Percentiles rank a stretch among this genome's conserved stretches.
phyloP scores from a whole-genome alignment of 35 echinoderm and acorn worm species.

The Ptychodera flava region DNA sequence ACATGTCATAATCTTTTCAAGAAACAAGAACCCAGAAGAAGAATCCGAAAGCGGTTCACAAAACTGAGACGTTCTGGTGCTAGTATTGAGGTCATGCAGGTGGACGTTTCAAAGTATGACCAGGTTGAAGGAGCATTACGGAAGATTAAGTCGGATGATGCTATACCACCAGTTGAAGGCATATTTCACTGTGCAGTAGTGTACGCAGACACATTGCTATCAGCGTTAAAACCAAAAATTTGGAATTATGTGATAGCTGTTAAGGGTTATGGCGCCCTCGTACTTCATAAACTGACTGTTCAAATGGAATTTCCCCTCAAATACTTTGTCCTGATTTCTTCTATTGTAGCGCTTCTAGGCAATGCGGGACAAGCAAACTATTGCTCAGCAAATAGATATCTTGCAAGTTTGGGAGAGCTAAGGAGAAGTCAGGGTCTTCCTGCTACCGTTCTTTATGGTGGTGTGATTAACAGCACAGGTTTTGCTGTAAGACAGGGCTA shows the following conservation, averaged over 20 bases:
- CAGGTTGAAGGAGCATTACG: conserved; percentile 8
- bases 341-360: conserved; percentile 37
- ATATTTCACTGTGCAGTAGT: conserved; percentile 70
- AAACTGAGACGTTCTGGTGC: background rate
- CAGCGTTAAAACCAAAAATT: background rate
- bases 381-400: conserved; percentile 57
- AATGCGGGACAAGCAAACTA: conserved; percentile 66
- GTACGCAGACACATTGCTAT: conserved; percentile 33
- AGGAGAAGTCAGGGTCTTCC: conserved; percentile 32
- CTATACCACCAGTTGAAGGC: conserved; percentile 16
- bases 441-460: conserved; percentile 37
- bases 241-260: conserved; percentile 36
- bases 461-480: conserved; percentile 37
- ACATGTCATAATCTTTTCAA: conserved; percentile 17
- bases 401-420: conserved; percentile 25
- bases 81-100: conserved; percentile 34
- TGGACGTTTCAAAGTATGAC: conserved; percentile 8
- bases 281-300: conserved; percentile 50
- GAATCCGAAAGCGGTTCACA: background rate
- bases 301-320: conserved; percentile 32
- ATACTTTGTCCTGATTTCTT: conserved; percentile 52
- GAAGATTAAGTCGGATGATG: conserved; percentile 7
- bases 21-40: conserved; percentile 4
- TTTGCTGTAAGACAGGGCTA: conserved; percentile 49
- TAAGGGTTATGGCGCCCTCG: conserved; percentile 59